Base-by-base conservation (phyloP, 2,888 invertebrate genomes). In the Plagodis pulveraria region DNA sequence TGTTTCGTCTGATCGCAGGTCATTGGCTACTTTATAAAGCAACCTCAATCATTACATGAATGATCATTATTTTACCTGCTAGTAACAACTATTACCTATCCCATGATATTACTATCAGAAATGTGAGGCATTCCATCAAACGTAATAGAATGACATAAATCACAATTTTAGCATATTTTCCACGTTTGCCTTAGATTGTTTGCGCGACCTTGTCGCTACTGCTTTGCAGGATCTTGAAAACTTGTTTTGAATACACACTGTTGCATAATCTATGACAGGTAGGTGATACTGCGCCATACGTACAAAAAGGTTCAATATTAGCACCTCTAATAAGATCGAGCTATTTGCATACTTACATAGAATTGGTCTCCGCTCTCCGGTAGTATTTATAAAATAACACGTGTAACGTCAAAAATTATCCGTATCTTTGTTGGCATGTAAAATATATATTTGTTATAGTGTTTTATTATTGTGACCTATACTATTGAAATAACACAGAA, bases 281-380 rank as follows among this genome's bases (percentile, higher is more conserved):
- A 40, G 22, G 22, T 58, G 50, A 55, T 43, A 48, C 11, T 43
- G 12, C 38, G 44, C 35, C 36, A 40, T 22, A 2, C 7, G 7
- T 10, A 34, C 0, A 6, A 45, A 10, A 8, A 41, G 63, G 63
- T 61, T 65, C 58, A 65, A 66, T 70, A 72, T 80, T 76, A 79
- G 72, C 74, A 71, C 63, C 43, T 59, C 58, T 77, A 77, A 77
- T 70, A 67, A 72, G 66, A 71, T 72, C 69, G 65, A 80, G 78
- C 77, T 70, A 76, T 68, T 74, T 73, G 65, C 70, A 65, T 62
- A 76, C 57, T 56, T 53, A 60, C 57, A 58, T 53, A 60, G 34
- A 8, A 10, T 35, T 22, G 43, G 10, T 11, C 9, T 10, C 41
- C 12, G 50, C 4, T 22, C 22, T 22, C 34, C 33, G 40, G 42